These are phyloP conservation scores for Rhincodon typus DNA, from an alignment of 2,797 vertebrate species.

Conservation along the genomic window DNA sequence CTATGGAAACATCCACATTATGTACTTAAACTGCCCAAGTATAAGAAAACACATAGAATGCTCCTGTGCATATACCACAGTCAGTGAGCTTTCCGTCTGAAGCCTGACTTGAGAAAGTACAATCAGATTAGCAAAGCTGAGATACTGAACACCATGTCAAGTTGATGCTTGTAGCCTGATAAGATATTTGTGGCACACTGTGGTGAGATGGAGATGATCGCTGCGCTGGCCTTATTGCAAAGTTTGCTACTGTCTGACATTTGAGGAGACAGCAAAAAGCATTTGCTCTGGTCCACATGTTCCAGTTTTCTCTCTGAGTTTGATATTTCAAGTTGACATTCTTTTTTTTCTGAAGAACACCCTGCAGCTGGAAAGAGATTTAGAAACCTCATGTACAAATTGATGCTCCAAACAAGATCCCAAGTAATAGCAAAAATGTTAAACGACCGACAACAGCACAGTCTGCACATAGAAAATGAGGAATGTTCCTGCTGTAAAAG, in stretches of 20 bases:
- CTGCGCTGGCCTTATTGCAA: not conserved
- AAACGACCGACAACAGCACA: not conserved
- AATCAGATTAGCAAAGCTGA: not conserved
- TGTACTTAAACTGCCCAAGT: not conserved
- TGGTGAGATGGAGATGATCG: not conserved
- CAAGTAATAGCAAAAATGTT: not conserved
- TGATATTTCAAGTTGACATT: not conserved
- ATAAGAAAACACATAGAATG: not conserved
- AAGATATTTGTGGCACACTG: not conserved
- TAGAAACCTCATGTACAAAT: not conserved
- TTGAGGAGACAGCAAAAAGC: not conserved
- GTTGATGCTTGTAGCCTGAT: not conserved
- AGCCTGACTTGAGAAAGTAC: not conserved
- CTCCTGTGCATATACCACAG: not conserved
- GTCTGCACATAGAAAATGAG: not conserved
- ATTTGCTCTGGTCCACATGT: not conserved
- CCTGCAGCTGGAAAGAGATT: not conserved
- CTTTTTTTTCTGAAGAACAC: not conserved
- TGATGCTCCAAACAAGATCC: not conserved
- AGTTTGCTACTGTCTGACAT: not conserved
- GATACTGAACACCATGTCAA: not conserved
- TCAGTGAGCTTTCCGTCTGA: not conserved
- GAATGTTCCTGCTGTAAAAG: not conserved
- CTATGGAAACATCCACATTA: not conserved
- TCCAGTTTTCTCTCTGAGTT: not conserved